Percentiles rank a stretch among this genome's conserved stretches.
Evolutionary conservation across 2,888 invertebrate species (phyloP).

Genomic region (Acrobeloides nanus): DNA sequence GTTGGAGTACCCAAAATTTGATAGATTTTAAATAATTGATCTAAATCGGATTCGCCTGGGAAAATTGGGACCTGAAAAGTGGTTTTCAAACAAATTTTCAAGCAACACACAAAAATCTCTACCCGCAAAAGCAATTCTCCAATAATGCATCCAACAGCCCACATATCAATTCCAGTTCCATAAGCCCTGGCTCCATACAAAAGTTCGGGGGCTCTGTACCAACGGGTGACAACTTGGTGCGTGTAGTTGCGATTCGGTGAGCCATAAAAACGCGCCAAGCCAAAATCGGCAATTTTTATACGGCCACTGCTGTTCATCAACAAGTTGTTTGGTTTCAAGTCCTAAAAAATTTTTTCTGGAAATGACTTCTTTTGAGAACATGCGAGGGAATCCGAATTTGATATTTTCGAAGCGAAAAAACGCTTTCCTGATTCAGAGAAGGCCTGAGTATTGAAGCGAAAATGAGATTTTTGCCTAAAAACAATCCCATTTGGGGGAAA

Average conservation of each 20-base stretch:
- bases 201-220: constrained; percentile 69
- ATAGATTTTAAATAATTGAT: constrained; percentile 89
- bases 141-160: constrained; percentile 96
- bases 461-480: no score
- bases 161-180: constrained; percentile 93
- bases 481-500: no score
- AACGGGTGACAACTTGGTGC: constrained; percentile 65
- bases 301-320: constrained; percentile 83
- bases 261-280: constrained; percentile 90
- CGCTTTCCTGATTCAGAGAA: no score
- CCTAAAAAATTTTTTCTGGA: no score
- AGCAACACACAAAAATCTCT: no score
- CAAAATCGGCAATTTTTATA: constrained; percentile 94
- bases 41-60: constrained; percentile 91
- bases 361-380: no score
- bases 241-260: constrained; percentile 87
- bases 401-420: no score
- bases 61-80: constrained; percentile 70
- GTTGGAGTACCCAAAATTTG: constrained; percentile 86
- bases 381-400: no score
- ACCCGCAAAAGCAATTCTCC: constrained; percentile 71
- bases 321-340: constrained; percentile 97
- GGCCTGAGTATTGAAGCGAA: no score
- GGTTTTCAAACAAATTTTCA: not conserved
- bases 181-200: constrained; percentile 90